Evolutionary conservation across 1,140 invertebrate genomes (phyloP).

Genomic region (Drosophila ercepeae): DNA sequence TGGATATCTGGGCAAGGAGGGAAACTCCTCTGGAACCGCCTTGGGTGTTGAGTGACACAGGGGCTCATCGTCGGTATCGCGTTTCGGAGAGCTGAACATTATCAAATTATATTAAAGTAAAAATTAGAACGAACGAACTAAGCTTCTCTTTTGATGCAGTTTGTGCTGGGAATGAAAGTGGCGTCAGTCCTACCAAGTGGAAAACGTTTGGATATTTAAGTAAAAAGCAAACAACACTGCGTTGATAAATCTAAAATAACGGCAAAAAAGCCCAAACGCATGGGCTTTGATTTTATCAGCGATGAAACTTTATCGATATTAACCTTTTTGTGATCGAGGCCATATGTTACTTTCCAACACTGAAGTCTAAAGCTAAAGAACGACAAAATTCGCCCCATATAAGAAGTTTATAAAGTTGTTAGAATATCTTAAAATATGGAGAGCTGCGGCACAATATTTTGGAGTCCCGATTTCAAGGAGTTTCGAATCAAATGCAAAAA

Average conservation of each 20-base stretch:
- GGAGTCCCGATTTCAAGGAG: background rate
- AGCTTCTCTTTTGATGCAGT: background rate
- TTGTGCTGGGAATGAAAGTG: background rate
- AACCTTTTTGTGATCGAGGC: too few species aligned
- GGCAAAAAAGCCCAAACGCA: too few species aligned
- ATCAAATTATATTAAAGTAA: background rate
- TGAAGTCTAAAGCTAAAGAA: too few species aligned
- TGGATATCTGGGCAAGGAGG: too few species aligned
- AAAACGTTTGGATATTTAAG: too few species aligned
- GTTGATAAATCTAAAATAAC: too few species aligned
- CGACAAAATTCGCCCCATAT: too few species aligned
- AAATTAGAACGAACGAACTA: background rate
- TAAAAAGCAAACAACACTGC: background rate
- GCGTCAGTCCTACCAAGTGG: background rate
- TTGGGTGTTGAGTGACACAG: conserved; percentile 16
- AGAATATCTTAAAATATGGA: background rate
- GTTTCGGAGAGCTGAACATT: background rate
- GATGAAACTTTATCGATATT: too few species aligned
- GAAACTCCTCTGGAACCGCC: too few species aligned
- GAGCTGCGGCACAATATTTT: background rate
- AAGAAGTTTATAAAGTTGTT: too few species aligned
- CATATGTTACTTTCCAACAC: too few species aligned
- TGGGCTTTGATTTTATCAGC: too few species aligned
- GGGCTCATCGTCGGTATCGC: background rate
- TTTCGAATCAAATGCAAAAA: background rate